Percentiles rank a stretch among this genome's conserved stretches.
Evolutionary conservation across 2,888 invertebrate species (phyloP).

Genomic region (Formica aserva): DNA sequence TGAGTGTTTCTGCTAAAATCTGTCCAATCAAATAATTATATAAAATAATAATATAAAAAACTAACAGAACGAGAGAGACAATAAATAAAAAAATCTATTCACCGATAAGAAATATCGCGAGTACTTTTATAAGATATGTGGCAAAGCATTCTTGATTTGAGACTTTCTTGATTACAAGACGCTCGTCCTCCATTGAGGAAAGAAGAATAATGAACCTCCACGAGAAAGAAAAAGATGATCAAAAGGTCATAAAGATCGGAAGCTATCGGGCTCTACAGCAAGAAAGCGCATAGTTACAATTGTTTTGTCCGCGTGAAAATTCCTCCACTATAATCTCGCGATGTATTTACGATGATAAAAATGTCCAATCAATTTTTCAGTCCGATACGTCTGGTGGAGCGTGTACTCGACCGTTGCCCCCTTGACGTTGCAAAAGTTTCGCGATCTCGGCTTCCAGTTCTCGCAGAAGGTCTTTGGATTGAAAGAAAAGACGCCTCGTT

Average conservation of each 20-base stretch:
- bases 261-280: slow-evolving; percentile 61
- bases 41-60: background rate
- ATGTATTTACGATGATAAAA: background rate
- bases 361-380: slow-evolving; percentile 84
- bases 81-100: background rate
- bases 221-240: slow-evolving; percentile 13
- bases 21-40: background rate
- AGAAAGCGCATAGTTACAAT: background rate
- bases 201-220: background rate
- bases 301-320: background rate
- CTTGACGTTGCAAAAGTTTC: slow-evolving; percentile 87
- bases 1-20: background rate
- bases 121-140: background rate
- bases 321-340: background rate
- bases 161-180: background rate
- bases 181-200: background rate
- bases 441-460: slow-evolving; percentile 89
- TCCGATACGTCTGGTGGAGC: slow-evolving; percentile 91
- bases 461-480: slow-evolving; percentile 89
- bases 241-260: slow-evolving; percentile 67
- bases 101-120: background rate
- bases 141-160: background rate
- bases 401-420: slow-evolving; percentile 89
- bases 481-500: slow-evolving; percentile 89
- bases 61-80: background rate